These are phyloP conservation scores for Ceuthmochares aereus DNA, from an alignment of 2,113 vertebrate species.

Conservation along the genomic window DNA sequence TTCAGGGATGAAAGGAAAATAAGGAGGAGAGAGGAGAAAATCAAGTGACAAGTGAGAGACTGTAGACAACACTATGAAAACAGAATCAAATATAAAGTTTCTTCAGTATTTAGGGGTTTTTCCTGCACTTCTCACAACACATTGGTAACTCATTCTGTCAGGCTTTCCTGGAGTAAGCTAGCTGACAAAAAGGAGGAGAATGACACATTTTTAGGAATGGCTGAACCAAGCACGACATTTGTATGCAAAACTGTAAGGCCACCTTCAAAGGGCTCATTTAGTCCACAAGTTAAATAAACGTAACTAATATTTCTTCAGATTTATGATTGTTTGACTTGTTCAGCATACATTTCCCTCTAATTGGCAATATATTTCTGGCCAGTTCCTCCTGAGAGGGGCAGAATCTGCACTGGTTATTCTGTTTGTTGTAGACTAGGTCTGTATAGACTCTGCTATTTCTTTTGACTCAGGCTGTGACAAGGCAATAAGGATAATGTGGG, in stretches of 20 bases:
- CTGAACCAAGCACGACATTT: background rate
- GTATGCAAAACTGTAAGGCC: background rate
- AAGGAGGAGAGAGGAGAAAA: background rate
- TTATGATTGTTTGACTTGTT: background rate
- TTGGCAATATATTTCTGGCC: background rate
- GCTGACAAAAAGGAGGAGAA: background rate
- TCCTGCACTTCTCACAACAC: background rate
- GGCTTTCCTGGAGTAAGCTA: background rate
- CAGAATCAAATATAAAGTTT: background rate
- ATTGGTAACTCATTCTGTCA: background rate
- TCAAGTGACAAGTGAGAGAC: background rate
- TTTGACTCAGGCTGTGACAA: background rate
- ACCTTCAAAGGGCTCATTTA: background rate
- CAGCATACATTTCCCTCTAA: background rate
- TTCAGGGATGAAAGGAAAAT: background rate
- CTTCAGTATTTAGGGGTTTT: background rate
- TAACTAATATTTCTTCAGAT: background rate
- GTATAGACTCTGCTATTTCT: background rate
- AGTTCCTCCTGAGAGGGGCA: background rate
- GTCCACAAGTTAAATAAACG: background rate
- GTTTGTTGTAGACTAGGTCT: background rate
- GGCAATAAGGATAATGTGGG: background rate
- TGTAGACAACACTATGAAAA: background rate
- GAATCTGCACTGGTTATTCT: background rate
- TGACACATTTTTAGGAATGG: background rate